phyloP scores from a whole-genome alignment of 2,797 vertebrate species.

The Capromys pilorides region DNA sequence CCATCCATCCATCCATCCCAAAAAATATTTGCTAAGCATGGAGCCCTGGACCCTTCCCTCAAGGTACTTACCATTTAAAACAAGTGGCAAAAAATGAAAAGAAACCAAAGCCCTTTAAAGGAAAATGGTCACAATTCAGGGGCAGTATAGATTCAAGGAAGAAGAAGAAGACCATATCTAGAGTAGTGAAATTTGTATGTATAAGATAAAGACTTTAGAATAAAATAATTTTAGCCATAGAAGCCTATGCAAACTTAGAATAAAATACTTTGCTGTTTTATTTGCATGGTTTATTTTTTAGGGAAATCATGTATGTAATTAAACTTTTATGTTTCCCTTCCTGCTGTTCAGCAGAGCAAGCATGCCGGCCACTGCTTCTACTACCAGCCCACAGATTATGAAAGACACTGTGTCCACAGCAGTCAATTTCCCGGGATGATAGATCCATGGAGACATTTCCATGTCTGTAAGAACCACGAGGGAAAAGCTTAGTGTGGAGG shows the following conservation, averaged over 20 bases:
- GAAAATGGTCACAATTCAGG: neutral
- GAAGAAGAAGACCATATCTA: neutral
- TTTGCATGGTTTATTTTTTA: neutral
- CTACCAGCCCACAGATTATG: slow-evolving; percentile 45
- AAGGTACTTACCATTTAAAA: neutral
- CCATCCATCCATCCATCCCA: neutral
- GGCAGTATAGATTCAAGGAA: neutral
- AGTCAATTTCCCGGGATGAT: slow-evolving; percentile 77
- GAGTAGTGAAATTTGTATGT: neutral
- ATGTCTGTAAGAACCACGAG: slow-evolving; percentile 76
- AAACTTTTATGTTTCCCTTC: slow-evolving; percentile 43
- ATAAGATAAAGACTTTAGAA: neutral
- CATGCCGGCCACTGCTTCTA: neutral
- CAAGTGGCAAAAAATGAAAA: neutral
- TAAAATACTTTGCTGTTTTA: neutral
- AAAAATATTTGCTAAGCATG: neutral
- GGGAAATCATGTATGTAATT: neutral
- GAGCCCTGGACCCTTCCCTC: neutral
- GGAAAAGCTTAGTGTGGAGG: slow-evolving; percentile 82
- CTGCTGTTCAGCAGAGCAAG: slow-evolving; percentile 70
- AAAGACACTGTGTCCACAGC: slow-evolving; percentile 66
- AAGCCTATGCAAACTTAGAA: neutral
- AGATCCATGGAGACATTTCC: slow-evolving; percentile 79
- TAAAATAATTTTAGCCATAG: neutral
- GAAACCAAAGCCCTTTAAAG: neutral